Evolutionary conservation across 2,888 invertebrate genomes (phyloP).

Genomic region (Cactoblastis cactorum): DNA sequence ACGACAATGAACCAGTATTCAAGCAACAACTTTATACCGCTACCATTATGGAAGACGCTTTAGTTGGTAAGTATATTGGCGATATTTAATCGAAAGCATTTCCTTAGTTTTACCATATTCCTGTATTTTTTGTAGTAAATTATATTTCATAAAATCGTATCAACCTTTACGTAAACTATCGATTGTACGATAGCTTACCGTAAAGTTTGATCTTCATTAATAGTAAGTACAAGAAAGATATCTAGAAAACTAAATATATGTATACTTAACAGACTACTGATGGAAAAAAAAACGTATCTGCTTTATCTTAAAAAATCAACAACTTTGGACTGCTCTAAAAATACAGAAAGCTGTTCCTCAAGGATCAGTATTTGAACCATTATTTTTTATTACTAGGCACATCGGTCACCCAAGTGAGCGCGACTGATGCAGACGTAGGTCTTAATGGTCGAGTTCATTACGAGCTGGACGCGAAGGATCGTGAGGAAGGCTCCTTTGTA

Average conservation of each 20-base stretch:
- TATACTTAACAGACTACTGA: no score
- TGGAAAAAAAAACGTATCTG: no score
- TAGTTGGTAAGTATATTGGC: conserved; percentile 81
- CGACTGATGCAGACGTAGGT: conserved; percentile 91
- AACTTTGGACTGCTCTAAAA: background rate
- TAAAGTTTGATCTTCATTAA: no score
- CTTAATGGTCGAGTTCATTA: conserved; percentile 93
- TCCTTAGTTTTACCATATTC: no score
- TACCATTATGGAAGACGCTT: conserved; percentile 91
- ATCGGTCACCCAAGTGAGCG: conserved; percentile 87
- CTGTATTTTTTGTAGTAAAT: no score
- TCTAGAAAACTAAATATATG: no score
- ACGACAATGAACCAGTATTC: conserved; percentile 95
- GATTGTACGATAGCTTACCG: no score
- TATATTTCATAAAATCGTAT: no score
- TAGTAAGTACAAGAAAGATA: no score
- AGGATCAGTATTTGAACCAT: background rate
- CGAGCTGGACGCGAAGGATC: conserved; percentile 84
- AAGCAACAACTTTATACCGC: conserved; percentile 89
- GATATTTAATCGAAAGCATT: no score
- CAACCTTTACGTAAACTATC: no score
- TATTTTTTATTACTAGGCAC: conserved; percentile 67
- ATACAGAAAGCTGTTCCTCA: background rate
- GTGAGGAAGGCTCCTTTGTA: conserved; percentile 93
- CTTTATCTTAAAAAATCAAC: no score